These are phyloP conservation scores for Halyomorpha halys DNA, from an alignment of 1,140 invertebrate species.

Conservation along the genomic window DNA sequence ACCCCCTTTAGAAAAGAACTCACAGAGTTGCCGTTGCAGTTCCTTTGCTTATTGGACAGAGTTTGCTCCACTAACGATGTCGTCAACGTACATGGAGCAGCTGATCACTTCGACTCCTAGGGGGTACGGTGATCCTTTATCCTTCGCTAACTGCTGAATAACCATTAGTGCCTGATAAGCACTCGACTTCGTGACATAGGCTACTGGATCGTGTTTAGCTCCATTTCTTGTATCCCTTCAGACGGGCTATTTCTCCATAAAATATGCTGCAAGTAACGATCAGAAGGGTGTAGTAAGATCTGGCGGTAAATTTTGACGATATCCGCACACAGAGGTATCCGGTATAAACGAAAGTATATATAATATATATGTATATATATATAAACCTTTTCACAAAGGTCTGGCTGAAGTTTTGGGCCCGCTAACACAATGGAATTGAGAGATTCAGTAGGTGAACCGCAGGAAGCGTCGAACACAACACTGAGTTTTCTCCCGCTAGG, in stretches of 20 bases:
- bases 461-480: neutral
- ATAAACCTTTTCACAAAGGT: neutral
- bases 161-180: no score
- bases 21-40: slow-evolving; percentile 25
- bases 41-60: slow-evolving; percentile 25
- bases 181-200: neutral
- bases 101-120: slow-evolving; percentile 30
- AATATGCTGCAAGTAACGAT: neutral
- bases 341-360: neutral
- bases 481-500: neutral
- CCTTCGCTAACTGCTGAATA: no score
- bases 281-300: neutral
- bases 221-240: neutral
- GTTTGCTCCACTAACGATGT: slow-evolving; percentile 35
- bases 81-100: slow-evolving; percentile 39
- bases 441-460: neutral
- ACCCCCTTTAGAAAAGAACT: slow-evolving; percentile 23
- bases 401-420: neutral
- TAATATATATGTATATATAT: no score
- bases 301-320: neutral
- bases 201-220: neutral
- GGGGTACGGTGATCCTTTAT: slow-evolving; percentile 31
- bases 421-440: neutral
- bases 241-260: neutral
- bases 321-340: neutral